Evolutionary conservation across 2,113 vertebrate species (phyloP).

Genomic region (Daphoenositta chrysoptera): DNA sequence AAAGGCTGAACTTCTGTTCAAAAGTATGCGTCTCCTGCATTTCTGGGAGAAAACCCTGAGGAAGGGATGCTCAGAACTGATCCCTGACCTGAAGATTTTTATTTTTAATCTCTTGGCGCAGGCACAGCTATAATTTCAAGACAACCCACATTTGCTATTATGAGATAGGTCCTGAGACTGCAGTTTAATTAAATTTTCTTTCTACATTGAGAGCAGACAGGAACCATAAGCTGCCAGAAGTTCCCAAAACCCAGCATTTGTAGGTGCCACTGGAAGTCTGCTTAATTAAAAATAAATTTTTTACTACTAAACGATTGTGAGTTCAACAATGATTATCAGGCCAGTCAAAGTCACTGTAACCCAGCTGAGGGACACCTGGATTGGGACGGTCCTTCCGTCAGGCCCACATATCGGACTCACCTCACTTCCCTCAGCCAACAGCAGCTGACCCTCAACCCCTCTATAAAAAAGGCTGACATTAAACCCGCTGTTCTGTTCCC

Average conservation of each 20-base stretch:
- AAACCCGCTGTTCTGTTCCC: not conserved
- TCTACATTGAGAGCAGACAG: not conserved
- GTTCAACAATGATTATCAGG: not conserved
- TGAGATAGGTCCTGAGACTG: not conserved
- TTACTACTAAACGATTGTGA: not conserved
- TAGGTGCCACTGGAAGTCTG: not conserved
- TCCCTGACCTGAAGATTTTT: not conserved
- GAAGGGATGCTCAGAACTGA: not conserved
- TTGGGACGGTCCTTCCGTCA: not conserved
- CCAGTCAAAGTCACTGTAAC: not conserved
- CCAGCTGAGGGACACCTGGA: not conserved
- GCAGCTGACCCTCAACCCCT: not conserved
- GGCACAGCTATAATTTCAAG: not conserved
- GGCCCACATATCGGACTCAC: too few species aligned
- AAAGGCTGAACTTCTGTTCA: not conserved
- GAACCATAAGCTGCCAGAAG: not conserved
- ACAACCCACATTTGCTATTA: not conserved
- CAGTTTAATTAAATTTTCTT: not conserved
- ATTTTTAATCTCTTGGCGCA: not conserved
- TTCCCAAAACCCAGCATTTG: not conserved
- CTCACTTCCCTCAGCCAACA: not conserved
- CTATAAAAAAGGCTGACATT: not conserved
- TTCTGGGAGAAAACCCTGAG: not conserved
- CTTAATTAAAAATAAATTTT: not conserved
- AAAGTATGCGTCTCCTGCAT: not conserved